These are phyloP conservation scores for Amphimallon solstitiale DNA, from an alignment of 2,888 invertebrate genomes.

Conservation along the genomic window DNA sequence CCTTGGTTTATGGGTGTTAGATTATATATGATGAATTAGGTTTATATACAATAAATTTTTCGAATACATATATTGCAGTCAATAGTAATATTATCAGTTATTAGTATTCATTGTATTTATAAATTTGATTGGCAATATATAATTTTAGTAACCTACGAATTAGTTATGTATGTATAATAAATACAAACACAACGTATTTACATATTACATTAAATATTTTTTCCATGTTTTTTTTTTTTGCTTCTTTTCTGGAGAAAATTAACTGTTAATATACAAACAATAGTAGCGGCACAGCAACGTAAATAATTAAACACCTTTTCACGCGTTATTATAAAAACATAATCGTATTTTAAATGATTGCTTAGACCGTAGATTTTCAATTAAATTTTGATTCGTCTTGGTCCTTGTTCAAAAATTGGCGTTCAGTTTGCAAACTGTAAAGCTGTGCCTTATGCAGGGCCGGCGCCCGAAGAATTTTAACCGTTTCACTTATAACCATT, in stretches of 20 bases:
- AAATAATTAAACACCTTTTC: slow-evolving; percentile 49
- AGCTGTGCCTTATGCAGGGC: slow-evolving; percentile 17
- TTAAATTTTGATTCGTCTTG: slow-evolving; percentile 51
- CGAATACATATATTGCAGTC: too few relatives aligned
- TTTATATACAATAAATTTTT: too few relatives aligned
- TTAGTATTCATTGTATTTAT: too few relatives aligned
- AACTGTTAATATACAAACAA: slow-evolving; percentile 12
- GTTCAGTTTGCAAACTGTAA: slow-evolving; percentile 39
- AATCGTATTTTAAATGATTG: slow-evolving; percentile 51
- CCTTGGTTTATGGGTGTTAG: too few relatives aligned
- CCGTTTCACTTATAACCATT: neutral
- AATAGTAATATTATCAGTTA: too few relatives aligned
- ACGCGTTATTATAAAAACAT: slow-evolving; percentile 49
- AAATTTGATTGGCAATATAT: too few relatives aligned
- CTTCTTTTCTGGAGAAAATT: neutral
- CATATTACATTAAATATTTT: too few relatives aligned
- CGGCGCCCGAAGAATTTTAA: slow-evolving; percentile 18
- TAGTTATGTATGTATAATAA: too few relatives aligned
- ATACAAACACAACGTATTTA: too few relatives aligned
- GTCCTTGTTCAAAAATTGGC: slow-evolving; percentile 47
- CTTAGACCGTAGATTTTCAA: slow-evolving; percentile 51
- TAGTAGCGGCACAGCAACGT: slow-evolving; percentile 40
- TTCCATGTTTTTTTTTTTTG: neutral
- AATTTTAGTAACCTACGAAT: too few relatives aligned
- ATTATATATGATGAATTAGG: too few relatives aligned